phyloP scores from a whole-genome alignment of 2,888 invertebrate genomes.

The Drosophila helvetica region DNA sequence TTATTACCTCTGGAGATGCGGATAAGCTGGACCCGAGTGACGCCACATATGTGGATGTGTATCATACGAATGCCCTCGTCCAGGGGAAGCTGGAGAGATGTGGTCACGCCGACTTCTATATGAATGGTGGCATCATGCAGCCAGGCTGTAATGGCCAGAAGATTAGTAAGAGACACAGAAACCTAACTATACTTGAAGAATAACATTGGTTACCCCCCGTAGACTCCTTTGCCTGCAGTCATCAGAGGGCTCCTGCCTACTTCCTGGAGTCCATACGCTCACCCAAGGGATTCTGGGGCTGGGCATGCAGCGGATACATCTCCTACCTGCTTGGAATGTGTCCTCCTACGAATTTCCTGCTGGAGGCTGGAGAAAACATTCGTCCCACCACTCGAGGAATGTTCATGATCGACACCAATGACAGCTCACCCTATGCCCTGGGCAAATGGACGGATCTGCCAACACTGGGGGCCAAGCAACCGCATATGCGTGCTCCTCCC shows the following conservation, averaged over 20 bases:
- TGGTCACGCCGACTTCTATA: conserved; percentile 89
- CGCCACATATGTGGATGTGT: conserved; percentile 88
- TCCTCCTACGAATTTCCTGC: conserved; percentile 84
- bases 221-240: conserved; percentile 87
- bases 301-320: conserved; percentile 86
- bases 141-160: conserved; percentile 86
- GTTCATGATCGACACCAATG: conserved; percentile 86
- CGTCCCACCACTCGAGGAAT: conserved; percentile 84
- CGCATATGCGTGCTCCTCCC: conserved; percentile 31
- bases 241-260: conserved; percentile 87
- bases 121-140: conserved; percentile 89
- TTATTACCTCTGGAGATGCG: conserved; percentile 85
- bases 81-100: conserved; percentile 88
- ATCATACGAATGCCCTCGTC: conserved; percentile 89
- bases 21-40: conserved; percentile 87
- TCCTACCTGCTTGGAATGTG: conserved; percentile 86
- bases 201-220: background rate
- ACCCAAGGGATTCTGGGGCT: conserved; percentile 87
- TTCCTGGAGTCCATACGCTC: conserved; percentile 88
- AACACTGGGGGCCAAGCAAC: conserved; percentile 68
- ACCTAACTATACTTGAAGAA: conserved; percentile 7
- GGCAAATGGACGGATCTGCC: conserved; percentile 85
- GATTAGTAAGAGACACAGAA: conserved; percentile 78
- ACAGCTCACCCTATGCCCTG: conserved; percentile 86
- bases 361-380: conserved; percentile 85